A percentile compares a stretch with the other conserved stretches of the same genome.
Evolutionary conservation across 1,140 invertebrate genomes (phyloP).

Genomic region (Cydia strobilella): DNA sequence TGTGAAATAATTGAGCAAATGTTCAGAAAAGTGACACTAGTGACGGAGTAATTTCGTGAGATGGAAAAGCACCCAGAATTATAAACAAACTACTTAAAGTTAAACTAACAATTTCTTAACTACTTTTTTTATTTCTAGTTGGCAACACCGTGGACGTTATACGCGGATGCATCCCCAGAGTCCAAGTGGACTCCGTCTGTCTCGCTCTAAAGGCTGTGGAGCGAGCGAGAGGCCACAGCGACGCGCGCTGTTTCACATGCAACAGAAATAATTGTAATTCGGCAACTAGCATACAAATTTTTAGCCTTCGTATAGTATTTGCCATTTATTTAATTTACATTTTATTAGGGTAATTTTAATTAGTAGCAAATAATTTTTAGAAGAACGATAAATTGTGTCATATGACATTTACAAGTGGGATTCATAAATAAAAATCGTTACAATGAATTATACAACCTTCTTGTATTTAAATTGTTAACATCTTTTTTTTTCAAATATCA

Average conservation of each 20-base stretch:
- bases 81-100: too few relatives aligned
- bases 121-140: slow-evolving; percentile 58
- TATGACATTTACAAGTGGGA: not conserved
- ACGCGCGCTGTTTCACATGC: slow-evolving; percentile 70
- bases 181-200: slow-evolving; percentile 71
- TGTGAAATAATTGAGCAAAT: not conserved
- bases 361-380: not conserved
- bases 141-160: slow-evolving; percentile 75
- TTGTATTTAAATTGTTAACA: slow-evolving; percentile 13
- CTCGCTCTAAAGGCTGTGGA: slow-evolving; percentile 62
- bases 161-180: slow-evolving; percentile 66
- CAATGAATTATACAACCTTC: not conserved
- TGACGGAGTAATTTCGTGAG: too few relatives aligned
- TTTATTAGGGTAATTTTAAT: not conserved
- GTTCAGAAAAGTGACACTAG: not conserved
- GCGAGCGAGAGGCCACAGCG: slow-evolving; percentile 69
- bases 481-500: not conserved
- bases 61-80: not conserved
- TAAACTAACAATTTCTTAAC: slow-evolving; percentile 37
- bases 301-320: not conserved
- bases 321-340: not conserved
- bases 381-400: not conserved
- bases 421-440: not conserved
- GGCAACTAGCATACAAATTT: slow-evolving; percentile 36
- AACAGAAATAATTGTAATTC: slow-evolving; percentile 71